These are phyloP conservation scores for Heliocidaris tuberculata DNA, from an alignment of 35 echinoderm and acorn worm genomes.

Conservation along the genomic window DNA sequence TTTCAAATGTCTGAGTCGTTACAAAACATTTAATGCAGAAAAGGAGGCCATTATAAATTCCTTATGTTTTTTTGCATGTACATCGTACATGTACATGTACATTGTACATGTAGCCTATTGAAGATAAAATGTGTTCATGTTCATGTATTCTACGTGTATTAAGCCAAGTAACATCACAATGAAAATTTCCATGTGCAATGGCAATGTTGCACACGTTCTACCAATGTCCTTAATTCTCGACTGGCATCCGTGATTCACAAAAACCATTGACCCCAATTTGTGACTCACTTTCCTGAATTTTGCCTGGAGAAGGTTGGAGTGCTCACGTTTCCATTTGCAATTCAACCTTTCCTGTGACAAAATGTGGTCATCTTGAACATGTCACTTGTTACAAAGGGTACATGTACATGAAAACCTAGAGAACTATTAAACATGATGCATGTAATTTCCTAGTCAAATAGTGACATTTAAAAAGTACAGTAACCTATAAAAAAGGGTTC, in stretches of 20 bases:
- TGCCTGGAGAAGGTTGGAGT: background rate
- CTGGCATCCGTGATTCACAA: background rate
- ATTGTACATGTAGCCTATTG: too few species aligned
- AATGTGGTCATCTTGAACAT: too few species aligned
- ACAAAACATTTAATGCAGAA: too few species aligned
- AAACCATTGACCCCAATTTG: slow-evolving; percentile 10
- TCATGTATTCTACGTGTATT: too few species aligned
- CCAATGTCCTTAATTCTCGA: background rate
- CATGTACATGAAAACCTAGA: background rate
- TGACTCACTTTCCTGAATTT: slow-evolving; percentile 3
- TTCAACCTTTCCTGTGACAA: background rate
- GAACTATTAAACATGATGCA: background rate
- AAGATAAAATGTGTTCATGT: too few species aligned
- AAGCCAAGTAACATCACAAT: background rate
- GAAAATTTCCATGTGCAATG: background rate
- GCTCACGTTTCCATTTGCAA: background rate
- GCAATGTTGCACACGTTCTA: background rate
- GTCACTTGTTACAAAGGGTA: background rate
- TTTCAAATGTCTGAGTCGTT: too few species aligned
- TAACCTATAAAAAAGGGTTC: too few species aligned
- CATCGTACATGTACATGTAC: too few species aligned
- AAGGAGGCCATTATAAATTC: too few species aligned
- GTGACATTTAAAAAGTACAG: too few species aligned
- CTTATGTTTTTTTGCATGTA: too few species aligned
- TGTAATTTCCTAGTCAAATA: background rate